Evolutionary conservation across 1,140 invertebrate genomes (phyloP).

Genomic region (Euura saliciscinereae): DNA sequence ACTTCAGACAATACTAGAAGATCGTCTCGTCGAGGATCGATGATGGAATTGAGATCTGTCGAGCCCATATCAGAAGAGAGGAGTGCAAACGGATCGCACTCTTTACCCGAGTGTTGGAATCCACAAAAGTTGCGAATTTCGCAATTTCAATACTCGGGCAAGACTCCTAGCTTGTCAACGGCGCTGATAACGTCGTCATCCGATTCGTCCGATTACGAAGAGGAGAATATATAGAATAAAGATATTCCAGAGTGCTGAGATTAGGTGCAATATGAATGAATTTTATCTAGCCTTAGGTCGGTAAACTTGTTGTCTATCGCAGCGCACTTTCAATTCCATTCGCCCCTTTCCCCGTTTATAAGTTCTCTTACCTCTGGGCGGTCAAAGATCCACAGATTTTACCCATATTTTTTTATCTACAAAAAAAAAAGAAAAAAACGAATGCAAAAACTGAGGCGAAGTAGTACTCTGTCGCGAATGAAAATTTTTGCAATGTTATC

Average conservation of each 20-base stretch:
- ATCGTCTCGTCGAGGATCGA: constrained; percentile 50
- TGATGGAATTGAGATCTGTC: constrained; percentile 54
- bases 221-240: constrained; percentile 42
- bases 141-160: constrained; percentile 45
- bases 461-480: too few species aligned
- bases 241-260: not conserved
- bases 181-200: constrained; percentile 54
- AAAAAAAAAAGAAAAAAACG: not conserved
- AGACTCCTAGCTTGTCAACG: constrained; percentile 47
- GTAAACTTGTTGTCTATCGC: not conserved
- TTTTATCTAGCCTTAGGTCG: not conserved
- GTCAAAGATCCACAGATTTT: not conserved
- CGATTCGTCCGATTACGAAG: constrained; percentile 51
- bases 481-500: too few species aligned
- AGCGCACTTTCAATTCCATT: not conserved
- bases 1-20: constrained; percentile 27
- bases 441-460: not conserved
- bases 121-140: constrained; percentile 45
- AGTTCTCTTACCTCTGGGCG: not conserved
- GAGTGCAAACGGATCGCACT: constrained; percentile 44
- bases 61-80: constrained; percentile 48
- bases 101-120: constrained; percentile 55
- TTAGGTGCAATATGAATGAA: not conserved
- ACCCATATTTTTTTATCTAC: constrained; percentile 3
- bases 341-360: not conserved